These are phyloP conservation scores for Bostrychus sinensis DNA, from an alignment of 2,113 vertebrate genomes.

Conservation along the genomic window DNA sequence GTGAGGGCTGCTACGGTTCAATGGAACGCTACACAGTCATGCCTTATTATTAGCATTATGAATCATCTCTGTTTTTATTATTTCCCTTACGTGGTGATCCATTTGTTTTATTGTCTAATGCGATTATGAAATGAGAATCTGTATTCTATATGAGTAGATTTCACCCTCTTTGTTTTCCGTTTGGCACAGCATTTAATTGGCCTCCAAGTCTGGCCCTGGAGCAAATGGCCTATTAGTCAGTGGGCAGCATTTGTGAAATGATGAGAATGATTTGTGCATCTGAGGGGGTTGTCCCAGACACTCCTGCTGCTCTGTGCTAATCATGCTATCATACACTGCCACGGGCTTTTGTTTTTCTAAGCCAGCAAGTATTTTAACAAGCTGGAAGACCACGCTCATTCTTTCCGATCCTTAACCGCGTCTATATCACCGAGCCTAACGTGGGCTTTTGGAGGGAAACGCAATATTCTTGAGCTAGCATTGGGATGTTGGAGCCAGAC, in stretches of 20 bases:
- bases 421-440: conserved; percentile 39
- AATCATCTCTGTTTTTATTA: conserved; percentile 3
- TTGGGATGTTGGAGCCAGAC: conserved; percentile 13
- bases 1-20: conserved; percentile 39
- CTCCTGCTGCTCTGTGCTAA: conserved; percentile 52
- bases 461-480: conserved; percentile 21
- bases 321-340: conserved; percentile 54
- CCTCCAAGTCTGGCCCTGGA: conserved; percentile 1
- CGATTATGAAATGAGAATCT: conserved; percentile 8
- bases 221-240: conserved; percentile 25
- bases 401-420: conserved; percentile 56
- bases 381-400: conserved; percentile 50
- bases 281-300: conserved; percentile 41
- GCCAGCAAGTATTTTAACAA: conserved; percentile 63
- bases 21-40: conserved; percentile 43
- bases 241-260: conserved; percentile 26
- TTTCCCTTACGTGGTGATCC: conserved; percentile 18
- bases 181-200: conserved; percentile 13
- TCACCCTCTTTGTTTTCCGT: conserved; percentile 16
- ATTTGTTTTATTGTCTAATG: conserved; percentile 15
- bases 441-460: conserved; percentile 29
- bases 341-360: conserved; percentile 32
- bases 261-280: conserved; percentile 7
- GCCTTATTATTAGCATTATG: conserved; percentile 34
- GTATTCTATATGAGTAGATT: conserved; percentile 18